A percentile compares a stretch with the other conserved stretches of the same genome.
Conservation (phyloP, 2,888 invertebrate species). For the Euproctis similis region DNA sequence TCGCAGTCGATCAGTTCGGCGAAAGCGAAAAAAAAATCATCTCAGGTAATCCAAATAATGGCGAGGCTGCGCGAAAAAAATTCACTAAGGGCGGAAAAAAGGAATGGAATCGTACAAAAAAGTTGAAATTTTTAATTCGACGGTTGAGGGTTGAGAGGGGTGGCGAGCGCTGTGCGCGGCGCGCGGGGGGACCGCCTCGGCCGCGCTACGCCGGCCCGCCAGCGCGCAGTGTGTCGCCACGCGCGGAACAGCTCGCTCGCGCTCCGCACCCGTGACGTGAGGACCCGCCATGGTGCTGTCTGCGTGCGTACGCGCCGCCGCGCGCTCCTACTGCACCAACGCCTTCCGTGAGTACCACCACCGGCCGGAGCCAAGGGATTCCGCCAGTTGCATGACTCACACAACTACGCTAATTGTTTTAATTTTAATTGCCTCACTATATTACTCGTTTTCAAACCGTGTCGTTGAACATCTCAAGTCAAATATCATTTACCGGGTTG, state of each 20-base stretch:
- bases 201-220: conserved; percentile 12
- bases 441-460: no score
- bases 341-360: conserved; percentile 59
- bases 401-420: no score
- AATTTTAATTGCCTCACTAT: no score
- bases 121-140: conserved; percentile 64
- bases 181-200: conserved; percentile 8
- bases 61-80: conserved; percentile 70
- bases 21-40: conserved; percentile 62
- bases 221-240: conserved; percentile 6
- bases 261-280: conserved; percentile 2
- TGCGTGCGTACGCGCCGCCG: conserved; percentile 61
- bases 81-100: conserved; percentile 72
- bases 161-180: conserved; percentile 9
- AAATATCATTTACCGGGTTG: no score
- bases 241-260: conserved; percentile 6
- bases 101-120: conserved; percentile 72
- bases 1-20: conserved; percentile 52
- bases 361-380: neutral
- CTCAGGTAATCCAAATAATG: conserved; percentile 75
- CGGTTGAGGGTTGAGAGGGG: conserved; percentile 39
- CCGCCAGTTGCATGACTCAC: no score
- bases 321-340: conserved; percentile 46
- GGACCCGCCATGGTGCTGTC: conserved; percentile 57
- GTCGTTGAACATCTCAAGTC: no score